These are phyloP conservation scores for Microhierax caerulescens DNA, from an alignment of 2,797 vertebrate genomes.

Conservation along the genomic window DNA sequence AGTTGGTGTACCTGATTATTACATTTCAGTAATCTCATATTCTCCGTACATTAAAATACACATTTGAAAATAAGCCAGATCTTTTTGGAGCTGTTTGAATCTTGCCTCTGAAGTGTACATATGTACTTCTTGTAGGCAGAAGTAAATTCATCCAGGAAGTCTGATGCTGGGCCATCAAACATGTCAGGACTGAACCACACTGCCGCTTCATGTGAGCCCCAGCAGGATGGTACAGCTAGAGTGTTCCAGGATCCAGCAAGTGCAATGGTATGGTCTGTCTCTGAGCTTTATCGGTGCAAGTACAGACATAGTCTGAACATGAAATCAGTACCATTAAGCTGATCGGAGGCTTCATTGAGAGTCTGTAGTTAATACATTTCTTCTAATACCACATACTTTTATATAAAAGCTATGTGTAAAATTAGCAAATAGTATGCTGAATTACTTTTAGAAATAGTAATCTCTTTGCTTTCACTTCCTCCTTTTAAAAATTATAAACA, in stretches of 20 bases:
- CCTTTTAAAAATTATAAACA: not conserved
- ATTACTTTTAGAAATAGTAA: not conserved
- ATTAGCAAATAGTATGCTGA: not conserved
- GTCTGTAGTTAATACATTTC: not conserved
- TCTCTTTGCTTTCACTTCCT: not conserved
- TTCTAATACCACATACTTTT: not conserved
- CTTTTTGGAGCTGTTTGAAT: not conserved
- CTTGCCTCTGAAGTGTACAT: not conserved
- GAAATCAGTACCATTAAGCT: not conserved
- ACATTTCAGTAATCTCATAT: not conserved
- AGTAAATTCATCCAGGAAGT: constrained; percentile 74
- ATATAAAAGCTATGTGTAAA: not conserved
- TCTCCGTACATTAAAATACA: not conserved
- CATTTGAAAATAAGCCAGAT: not conserved
- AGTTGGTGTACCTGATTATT: not conserved
- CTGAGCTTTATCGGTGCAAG: not conserved
- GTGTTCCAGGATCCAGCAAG: constrained; percentile 57
- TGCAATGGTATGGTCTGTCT: constrained; percentile 47
- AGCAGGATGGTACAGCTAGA: constrained; percentile 72
- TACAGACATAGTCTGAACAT: not conserved
- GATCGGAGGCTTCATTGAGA: not conserved
- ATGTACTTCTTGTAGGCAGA: constrained; percentile 71
- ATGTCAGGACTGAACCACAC: constrained; percentile 39
- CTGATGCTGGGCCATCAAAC: constrained; percentile 53
- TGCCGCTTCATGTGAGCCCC: constrained; percentile 44